Evolutionary conservation across 1,140 invertebrate genomes (phyloP).

Genomic region (Subanguina moxae): DNA sequence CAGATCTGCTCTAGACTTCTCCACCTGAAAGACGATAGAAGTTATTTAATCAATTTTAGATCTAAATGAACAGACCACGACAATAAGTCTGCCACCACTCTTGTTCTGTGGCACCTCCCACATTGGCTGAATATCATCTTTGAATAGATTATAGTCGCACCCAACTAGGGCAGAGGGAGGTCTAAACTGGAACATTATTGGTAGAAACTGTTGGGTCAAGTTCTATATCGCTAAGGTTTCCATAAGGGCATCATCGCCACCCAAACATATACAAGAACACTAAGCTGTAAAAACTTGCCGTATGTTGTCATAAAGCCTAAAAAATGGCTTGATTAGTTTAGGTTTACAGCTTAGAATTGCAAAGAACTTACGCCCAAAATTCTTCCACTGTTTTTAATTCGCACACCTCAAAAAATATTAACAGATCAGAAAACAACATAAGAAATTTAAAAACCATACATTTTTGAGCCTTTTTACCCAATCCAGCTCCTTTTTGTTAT

Average conservation of each 20-base stretch:
- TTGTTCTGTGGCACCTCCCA: slow-evolving; percentile 91
- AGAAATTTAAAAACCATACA: slow-evolving; percentile 57
- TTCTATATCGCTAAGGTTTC: too few relatives aligned
- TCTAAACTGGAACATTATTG: slow-evolving; percentile 86
- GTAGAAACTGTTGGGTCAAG: too few relatives aligned
- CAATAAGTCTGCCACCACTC: slow-evolving; percentile 86
- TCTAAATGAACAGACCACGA: slow-evolving; percentile 61
- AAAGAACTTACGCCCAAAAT: slow-evolving; percentile 91
- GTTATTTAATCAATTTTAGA: not conserved
- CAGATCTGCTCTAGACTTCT: slow-evolving; percentile 66
- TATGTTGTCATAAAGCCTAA: slow-evolving; percentile 31
- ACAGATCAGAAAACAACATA: too few relatives aligned
- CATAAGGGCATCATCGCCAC: too few relatives aligned
- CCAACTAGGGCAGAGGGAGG: slow-evolving; percentile 78
- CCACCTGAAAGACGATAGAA: slow-evolving; percentile 49
- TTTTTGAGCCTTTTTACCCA: slow-evolving; percentile 92
- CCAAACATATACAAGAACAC: too few relatives aligned
- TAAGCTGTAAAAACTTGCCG: too few relatives aligned
- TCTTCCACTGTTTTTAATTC: slow-evolving; percentile 93
- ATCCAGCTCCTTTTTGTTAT: slow-evolving; percentile 76
- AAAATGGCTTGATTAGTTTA: slow-evolving; percentile 66
- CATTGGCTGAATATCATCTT: slow-evolving; percentile 85
- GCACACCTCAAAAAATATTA: slow-evolving; percentile 64
- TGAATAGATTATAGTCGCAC: slow-evolving; percentile 89
- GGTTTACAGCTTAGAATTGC: slow-evolving; percentile 12